Percentiles rank a stretch among this genome's conserved stretches.
phyloP scores from a whole-genome alignment of 2,113 vertebrate species.

The Nibea albiflora region DNA sequence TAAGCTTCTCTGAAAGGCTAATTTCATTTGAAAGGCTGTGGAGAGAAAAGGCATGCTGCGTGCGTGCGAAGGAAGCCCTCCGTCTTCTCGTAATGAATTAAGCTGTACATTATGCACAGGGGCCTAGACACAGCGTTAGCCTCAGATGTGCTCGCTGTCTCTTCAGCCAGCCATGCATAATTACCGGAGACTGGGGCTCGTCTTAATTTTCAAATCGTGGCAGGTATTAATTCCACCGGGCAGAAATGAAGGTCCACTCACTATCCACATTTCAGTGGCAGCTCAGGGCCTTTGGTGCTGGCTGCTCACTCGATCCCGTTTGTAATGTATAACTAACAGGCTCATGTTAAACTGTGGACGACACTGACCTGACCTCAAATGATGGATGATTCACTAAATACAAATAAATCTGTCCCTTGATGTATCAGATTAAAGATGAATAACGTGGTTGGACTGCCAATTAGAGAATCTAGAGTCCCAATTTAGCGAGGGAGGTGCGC shows the following conservation, averaged over 20 bases:
- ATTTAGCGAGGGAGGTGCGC: too few species aligned
- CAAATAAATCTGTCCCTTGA: not conserved
- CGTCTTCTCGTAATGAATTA: conserved; percentile 48
- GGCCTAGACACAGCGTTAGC: not conserved
- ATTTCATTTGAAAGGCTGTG: conserved; percentile 53
- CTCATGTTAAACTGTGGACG: not conserved
- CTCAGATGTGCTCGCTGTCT: conserved; percentile 3
- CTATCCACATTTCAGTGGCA: conserved; percentile 27
- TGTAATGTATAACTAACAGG: not conserved
- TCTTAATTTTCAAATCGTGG: conserved; percentile 29
- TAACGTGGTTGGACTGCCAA: rapidly evolving
- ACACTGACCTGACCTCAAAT: conserved; percentile 33
- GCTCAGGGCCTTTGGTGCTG: not conserved
- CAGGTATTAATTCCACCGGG: conserved; percentile 36
- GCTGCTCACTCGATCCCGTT: not conserved
- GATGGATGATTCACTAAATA: not conserved
- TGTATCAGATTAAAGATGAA: not conserved
- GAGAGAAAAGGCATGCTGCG: conserved; percentile 23
- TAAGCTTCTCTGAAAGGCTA: conserved; percentile 34
- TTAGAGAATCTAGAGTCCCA: not conserved
- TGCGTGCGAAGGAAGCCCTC: conserved; percentile 22
- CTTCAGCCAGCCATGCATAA: conserved; percentile 15
- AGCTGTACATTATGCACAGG: conserved; percentile 35
- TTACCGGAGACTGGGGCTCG: conserved; percentile 15
- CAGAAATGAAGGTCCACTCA: not conserved